Conservation (phyloP, 1,140 invertebrate species). For the Babylonia areolata region DNA sequence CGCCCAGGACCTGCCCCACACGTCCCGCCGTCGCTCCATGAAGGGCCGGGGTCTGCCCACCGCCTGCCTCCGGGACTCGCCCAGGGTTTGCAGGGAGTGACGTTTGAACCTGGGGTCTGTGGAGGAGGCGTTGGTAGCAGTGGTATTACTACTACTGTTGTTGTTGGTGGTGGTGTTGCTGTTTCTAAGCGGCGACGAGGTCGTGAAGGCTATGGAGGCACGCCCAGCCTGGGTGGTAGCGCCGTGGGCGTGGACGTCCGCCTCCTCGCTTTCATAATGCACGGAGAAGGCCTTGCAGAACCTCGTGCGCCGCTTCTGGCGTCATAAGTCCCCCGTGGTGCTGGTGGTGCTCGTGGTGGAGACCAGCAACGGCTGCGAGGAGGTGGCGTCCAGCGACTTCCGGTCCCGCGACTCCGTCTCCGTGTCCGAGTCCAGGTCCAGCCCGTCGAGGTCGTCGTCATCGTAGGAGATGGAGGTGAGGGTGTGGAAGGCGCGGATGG, state of each 20-base stretch:
- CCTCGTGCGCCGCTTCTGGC: slow-evolving; percentile 24
- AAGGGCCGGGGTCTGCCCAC: not conserved
- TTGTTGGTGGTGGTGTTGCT: too few species aligned
- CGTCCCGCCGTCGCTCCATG: slow-evolving; percentile 3
- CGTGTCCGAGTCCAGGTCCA: slow-evolving; percentile 13
- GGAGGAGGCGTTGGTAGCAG: too few species aligned
- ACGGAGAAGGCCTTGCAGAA: slow-evolving; percentile 20
- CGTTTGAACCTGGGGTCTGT: not conserved
- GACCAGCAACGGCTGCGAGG: slow-evolving; percentile 28
- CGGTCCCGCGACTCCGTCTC: not conserved
- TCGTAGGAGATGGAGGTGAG: slow-evolving; percentile 64
- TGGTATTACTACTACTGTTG: too few species aligned
- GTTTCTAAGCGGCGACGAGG: not conserved
- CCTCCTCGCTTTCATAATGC: slow-evolving; percentile 9
- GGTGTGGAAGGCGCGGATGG: slow-evolving; percentile 70
- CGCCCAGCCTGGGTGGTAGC: not conserved
- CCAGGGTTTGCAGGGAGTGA: not conserved
- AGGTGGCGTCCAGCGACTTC: not conserved
- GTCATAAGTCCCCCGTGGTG: slow-evolving; percentile 48
- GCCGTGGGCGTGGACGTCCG: not conserved
- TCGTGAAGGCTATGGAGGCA: not conserved
- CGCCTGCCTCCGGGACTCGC: not conserved
- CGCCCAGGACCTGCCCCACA: not conserved
- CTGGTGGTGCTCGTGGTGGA: too few species aligned
- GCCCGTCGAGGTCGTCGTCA: slow-evolving; percentile 46